A percentile compares a stretch with the other conserved stretches of the same genome.
phyloP scores from a whole-genome alignment of 37 sponge, comb jelly and placozoan genomes.

The Bolinopsis microptera region DNA sequence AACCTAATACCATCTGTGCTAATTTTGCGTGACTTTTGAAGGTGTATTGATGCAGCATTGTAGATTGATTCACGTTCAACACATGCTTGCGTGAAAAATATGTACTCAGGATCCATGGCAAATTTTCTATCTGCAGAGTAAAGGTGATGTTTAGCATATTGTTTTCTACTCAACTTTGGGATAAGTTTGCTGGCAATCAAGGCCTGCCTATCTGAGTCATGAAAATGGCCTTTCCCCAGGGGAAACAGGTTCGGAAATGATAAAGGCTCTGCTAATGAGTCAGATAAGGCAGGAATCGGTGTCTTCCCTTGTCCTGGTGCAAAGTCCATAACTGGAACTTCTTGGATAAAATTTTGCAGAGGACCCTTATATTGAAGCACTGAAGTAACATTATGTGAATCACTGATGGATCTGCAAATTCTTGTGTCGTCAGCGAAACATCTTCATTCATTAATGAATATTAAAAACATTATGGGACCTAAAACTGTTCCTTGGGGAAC shows the following conservation, averaged over 20 bases:
- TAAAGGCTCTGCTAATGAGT: neutral
- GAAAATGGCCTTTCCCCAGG: constrained; percentile 36
- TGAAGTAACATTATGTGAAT: no score
- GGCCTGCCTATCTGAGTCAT: neutral
- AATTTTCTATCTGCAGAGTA: neutral
- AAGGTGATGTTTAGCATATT: neutral
- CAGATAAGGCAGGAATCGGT: neutral
- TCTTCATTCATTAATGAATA: no score
- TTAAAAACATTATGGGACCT: no score
- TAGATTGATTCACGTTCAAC: neutral
- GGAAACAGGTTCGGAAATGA: constrained; percentile 28
- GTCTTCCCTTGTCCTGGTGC: constrained; percentile 33
- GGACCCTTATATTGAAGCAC: neutral
- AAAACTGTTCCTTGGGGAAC: no score
- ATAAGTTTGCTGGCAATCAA: neutral
- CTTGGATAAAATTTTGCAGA: neutral
- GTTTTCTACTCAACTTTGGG: neutral
- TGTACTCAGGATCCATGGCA: neutral
- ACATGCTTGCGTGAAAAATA: neutral
- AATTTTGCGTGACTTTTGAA: neutral
- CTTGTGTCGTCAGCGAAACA: no score
- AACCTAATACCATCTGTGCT: neutral
- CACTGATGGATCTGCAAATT: no score
- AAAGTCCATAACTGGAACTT: constrained; percentile 34
- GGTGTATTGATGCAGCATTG: neutral